These are phyloP conservation scores for Sipha maydis DNA, from an alignment of 2,888 invertebrate species.

Conservation along the genomic window DNA sequence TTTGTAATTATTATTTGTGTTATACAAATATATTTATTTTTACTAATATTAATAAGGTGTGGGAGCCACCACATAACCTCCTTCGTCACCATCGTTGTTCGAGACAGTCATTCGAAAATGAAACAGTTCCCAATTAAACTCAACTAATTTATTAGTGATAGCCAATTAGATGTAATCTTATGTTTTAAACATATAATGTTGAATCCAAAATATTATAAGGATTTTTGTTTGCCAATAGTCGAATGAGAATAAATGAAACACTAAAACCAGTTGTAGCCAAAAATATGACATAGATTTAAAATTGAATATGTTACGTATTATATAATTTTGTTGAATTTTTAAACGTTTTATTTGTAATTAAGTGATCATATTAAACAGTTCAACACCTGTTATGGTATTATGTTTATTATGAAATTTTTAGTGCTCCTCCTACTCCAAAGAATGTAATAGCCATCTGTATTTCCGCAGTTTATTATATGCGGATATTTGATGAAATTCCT, in stretches of 20 bases:
- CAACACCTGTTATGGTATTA: neutral
- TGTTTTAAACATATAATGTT: neutral
- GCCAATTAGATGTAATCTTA: neutral
- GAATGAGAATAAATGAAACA: neutral
- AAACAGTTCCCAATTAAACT: slow-evolving; percentile 29
- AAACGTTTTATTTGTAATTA: slow-evolving; percentile 27
- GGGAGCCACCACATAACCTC: neutral
- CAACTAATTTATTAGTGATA: slow-evolving; percentile 3
- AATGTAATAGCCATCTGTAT: neutral
- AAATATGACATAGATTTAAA: slow-evolving; percentile 2
- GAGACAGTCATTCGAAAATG: neutral
- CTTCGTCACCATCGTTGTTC: neutral
- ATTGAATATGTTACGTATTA: neutral
- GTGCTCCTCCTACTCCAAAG: slow-evolving; percentile 6
- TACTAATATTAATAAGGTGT: neutral
- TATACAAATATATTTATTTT: neutral
- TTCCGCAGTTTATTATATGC: neutral
- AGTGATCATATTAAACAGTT: neutral
- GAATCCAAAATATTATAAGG: neutral
- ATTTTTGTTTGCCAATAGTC: neutral
- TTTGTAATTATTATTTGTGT: slow-evolving; percentile 1
- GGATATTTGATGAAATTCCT: neutral
- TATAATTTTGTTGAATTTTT: slow-evolving; percentile 15
- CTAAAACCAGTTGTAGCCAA: neutral
- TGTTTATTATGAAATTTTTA: neutral